Conservation (phyloP, 2,113 vertebrate genomes). For the Eonycteris spelaea region DNA sequence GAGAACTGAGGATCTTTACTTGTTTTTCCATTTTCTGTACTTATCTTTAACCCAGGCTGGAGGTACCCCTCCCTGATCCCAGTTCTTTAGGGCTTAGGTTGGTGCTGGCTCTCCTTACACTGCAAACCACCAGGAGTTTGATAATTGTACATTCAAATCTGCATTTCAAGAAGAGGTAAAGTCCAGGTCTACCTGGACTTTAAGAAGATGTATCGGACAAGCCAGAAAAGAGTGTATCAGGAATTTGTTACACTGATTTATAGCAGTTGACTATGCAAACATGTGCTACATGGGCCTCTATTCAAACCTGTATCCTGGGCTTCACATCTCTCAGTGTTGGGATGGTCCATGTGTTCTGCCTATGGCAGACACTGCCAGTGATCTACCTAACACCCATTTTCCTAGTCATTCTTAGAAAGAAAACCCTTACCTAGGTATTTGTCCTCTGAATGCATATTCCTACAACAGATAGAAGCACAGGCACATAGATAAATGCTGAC, state of each 20-base stretch:
- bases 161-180: too few species aligned
- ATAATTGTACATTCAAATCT: not conserved
- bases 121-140: not conserved
- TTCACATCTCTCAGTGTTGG: not conserved
- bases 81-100: not conserved
- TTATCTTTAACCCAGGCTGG: not conserved
- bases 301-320: not conserved
- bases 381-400: not conserved
- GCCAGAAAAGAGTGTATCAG: not conserved
- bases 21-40: not conserved
- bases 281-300: not conserved
- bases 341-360: not conserved
- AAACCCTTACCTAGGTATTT: not conserved
- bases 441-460: not conserved
- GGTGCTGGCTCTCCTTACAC: not conserved
- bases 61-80: not conserved
- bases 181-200: not conserved
- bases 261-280: not conserved
- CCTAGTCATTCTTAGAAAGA: not conserved
- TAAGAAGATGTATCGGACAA: not conserved
- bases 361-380: not conserved
- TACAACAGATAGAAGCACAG: not conserved
- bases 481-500: not conserved
- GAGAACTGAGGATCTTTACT: not conserved
- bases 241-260: not conserved